Base-by-base conservation (phyloP, 2,113 vertebrate species). In the Erythrolamprus reginae region DNA sequence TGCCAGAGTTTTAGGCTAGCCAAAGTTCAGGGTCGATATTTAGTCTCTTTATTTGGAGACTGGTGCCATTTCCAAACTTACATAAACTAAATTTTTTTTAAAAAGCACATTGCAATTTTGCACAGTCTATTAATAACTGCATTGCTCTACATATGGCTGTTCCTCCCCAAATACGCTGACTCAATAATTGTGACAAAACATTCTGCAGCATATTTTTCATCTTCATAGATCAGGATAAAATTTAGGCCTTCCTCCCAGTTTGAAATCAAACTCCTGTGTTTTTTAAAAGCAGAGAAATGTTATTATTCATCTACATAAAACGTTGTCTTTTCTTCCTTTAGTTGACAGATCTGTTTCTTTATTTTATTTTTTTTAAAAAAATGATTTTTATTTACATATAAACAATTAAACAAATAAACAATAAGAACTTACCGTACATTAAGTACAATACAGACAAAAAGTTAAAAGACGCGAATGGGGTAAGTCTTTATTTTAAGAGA, bases 21-120 rank as follows among this genome's bases (percentile, higher is more conserved):
- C 3, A 48, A 90, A 93, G 87, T 92, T 92, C 83, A 92, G 55
- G 92, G 10, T 3, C 87, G 92, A 56, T 86, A 82, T 95, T 93
- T 92, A 91, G 82, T 50, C 10, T 28, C 55, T 5, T 0, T 53
- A 2, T 93, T 89, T 88, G 23, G 89, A 55, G 92, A 85, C 45
- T 83, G 50, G 53, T 52, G 47, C 6, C 0, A 0, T 90, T 91
- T 91, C 10, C 86, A 86, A 91, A 52, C 33, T 89, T 92, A 21
- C 8, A 50, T 86, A 82, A 90, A 70, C 70, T 3, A 87, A 1
- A 38, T n/a, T n/a, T n/a, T n/a, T n/a, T n/a, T n/a, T n/a, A 56
- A 5, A 89, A 83, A 92, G 87, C 5, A 93, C 1, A 5, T 55
- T 50, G 90, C 84, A 56, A 88, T 86, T 1, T 33, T 0, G 4